These are phyloP conservation scores for Montipora capricornis DNA, from an alignment of 64 coral and sea anemone genomes.

Conservation along the genomic window DNA sequence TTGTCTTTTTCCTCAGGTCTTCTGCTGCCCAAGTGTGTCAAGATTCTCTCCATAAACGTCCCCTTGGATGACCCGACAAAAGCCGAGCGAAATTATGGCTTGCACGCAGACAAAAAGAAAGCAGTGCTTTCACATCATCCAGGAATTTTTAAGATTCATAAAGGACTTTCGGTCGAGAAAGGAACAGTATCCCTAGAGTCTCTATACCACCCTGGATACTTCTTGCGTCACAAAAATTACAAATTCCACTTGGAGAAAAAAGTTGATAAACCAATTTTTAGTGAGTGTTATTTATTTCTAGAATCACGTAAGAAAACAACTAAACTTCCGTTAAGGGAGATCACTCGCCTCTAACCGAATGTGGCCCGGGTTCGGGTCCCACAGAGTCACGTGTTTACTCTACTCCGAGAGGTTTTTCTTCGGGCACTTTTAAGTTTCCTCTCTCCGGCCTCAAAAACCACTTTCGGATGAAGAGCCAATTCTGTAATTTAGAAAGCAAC, in stretches of 20 bases:
- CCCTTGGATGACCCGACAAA: conserved; percentile 63
- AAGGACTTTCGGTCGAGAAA: conserved; percentile 61
- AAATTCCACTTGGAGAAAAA: conserved; percentile 79
- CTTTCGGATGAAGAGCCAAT: too few species aligned
- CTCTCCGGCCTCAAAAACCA: too few species aligned
- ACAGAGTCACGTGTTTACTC: too few species aligned
- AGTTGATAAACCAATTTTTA: conserved; percentile 62
- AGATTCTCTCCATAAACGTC: conserved; percentile 70
- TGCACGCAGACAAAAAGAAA: conserved; percentile 58
- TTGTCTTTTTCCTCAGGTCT: conserved; percentile 11
- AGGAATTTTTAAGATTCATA: conserved; percentile 50
- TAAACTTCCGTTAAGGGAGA: too few species aligned
- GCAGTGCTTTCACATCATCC: conserved; percentile 46
- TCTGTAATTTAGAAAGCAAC: too few species aligned
- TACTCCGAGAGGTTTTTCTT: too few species aligned
- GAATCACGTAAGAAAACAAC: too few species aligned
- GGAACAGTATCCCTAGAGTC: conserved; percentile 79
- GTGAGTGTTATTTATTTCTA: conserved; percentile 30
- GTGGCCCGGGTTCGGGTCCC: too few species aligned
- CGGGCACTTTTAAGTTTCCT: too few species aligned
- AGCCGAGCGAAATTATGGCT: conserved; percentile 63
- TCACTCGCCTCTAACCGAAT: too few species aligned
- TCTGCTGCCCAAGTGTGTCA: conserved; percentile 60
- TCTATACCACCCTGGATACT: conserved; percentile 40
- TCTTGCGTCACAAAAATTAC: conserved; percentile 91